Base-by-base conservation (phyloP, 2,113 vertebrate species). In the Motacilla alba region DNA sequence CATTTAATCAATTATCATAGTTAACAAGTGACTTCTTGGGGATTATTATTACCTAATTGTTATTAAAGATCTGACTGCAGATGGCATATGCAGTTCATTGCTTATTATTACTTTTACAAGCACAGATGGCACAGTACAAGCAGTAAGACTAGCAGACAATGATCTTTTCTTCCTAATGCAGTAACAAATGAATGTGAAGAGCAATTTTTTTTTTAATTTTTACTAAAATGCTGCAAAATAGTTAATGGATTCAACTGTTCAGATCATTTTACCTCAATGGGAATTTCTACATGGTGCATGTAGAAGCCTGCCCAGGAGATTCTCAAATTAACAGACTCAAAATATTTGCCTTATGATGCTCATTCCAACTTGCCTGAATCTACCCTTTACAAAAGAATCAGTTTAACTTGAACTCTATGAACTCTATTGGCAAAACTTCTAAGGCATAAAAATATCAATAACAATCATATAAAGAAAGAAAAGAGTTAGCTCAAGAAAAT, bases 101-200 rank as follows among this genome's bases (percentile, higher is more conserved):
- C 96, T 96, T 98, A 91, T 97, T 97, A 97, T 96, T 96, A 94
- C 95, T 97, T 97, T 96, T 97, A 96, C 90, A 97, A 96, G 96
- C 95, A 96, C 98, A 98, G 97, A 98, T 97, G 97, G 97, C 89
- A 96, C 85, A 69, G 84, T 90, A 95, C 91, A 94, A 96, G 96
- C 95, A 94, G 68, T 77, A 95, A 96, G 83, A 94, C 93, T 93
- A 96, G 91, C 85, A 93, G 94, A 93, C n/a, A 96, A 80, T 93
- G 95, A 96, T 97, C 77, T 96, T 97, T 96, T 50, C 91, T 53
- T 76, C 88, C 90, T 39, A 96, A 95, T 96, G 89, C 64, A 86
- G 95, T 95, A 93, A 85, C 39, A 95, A 88, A 95, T 90, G 41
- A 96, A 94, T 85, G 67, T 75, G 62, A 92, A 88, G 87, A 82